Conservation (phyloP, 2,113 vertebrate species). For the Anguilla rostrata region DNA sequence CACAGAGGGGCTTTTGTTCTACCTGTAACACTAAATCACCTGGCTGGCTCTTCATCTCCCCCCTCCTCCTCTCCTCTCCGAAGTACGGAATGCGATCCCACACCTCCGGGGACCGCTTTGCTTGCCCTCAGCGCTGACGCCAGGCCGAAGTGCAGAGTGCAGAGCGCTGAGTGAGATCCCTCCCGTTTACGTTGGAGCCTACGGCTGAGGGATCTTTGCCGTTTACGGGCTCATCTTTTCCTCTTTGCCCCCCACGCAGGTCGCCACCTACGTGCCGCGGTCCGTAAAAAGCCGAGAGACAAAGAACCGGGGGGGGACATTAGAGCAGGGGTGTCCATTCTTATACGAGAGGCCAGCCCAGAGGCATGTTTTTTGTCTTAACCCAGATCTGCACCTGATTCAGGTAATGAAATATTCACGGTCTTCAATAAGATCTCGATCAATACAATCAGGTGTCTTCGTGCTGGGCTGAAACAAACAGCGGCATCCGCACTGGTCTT, state of each 20-base stretch:
- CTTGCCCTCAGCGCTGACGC: not conserved
- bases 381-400: no score
- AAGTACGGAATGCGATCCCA: not conserved
- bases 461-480: no score
- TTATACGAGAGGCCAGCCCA: no score
- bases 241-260: not conserved
- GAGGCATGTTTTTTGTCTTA: no score
- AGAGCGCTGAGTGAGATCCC: no score
- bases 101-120: not conserved
- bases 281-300: not conserved
- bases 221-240: no score
- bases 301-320: not conserved
- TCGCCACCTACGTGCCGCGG: not conserved
- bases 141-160: not conserved
- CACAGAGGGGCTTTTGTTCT: conserved; percentile 8
- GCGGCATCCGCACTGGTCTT: no score
- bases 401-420: no score
- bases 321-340: no score
- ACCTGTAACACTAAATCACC: not conserved
- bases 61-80: not conserved
- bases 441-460: no score
- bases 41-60: not conserved
- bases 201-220: not conserved
- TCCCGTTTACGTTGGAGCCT: not conserved
- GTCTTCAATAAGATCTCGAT: no score